Base-by-base conservation (phyloP, 2,113 vertebrate species). In the Bucco capensis region DNA sequence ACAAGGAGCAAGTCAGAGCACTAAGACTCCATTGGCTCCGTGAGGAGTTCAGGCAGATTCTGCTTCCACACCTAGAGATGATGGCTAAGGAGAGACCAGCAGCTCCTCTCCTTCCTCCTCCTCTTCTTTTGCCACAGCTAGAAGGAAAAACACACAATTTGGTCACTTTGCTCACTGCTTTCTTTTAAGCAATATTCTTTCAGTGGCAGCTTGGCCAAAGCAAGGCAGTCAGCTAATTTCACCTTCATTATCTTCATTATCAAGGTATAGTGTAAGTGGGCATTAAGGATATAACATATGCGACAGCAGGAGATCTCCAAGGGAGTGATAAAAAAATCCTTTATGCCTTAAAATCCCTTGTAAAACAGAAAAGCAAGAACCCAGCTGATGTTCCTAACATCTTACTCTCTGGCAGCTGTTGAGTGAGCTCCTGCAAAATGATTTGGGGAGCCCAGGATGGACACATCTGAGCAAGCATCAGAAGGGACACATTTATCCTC, bases 101-200 rank as follows among this genome's bases (percentile, higher is more conserved):
- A 91, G 58, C 40, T 87, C 35, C 38, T 58, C 27, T 69, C 51
- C 72, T 42, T 47, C 61, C 42, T 44, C 19, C 27, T 83, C 23
- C 57, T 74, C 23, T 44, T 67, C 24, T 62, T 70, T 64, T 80
- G 37, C 54, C 58, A 76, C 33, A 33, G 49, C 69, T 33, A 53
- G 71, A 28, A 76, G 60, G 54, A 70, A 53, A 86, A n/a, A n/a
- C n/a, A n/a, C n/a, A n/a, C n/a, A n/a, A n/a, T n/a, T n/a, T n/a
- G n/a, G n/a, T n/a, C n/a, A n/a, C n/a, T n/a, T n/a, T 89, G 78
- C 88, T 95, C 51, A 65, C 62, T 88, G 65, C 50, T 93, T 86
- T 72, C 70, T 95, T 95, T 83, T 28, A 38, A 94, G 53, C 65
- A 88, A 67, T 87, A 94, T 84, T 90, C 77, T 71, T 86, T 90